A percentile compares a stretch with the other conserved stretches of the same genome.
These are phyloP conservation scores for Galleria mellonella DNA, from an alignment of 1,140 invertebrate genomes.

Conservation along the genomic window DNA sequence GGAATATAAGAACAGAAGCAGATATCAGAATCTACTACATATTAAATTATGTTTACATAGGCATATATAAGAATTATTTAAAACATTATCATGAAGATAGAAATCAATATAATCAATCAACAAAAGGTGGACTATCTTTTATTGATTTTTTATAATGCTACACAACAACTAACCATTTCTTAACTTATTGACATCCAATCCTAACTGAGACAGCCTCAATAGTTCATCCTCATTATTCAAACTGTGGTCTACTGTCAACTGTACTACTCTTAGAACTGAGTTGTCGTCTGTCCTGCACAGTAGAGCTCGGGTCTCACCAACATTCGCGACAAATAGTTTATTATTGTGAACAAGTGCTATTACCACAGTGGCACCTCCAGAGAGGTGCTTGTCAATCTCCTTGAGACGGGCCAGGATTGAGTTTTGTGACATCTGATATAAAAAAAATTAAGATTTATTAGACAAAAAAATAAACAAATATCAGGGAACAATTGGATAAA, in stretches of 20 bases:
- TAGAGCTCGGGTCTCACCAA: conserved; percentile 86
- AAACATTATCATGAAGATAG: no score
- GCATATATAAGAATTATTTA: no score
- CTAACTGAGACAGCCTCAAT: conserved; percentile 81
- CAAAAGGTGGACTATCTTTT: no score
- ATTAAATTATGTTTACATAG: no score
- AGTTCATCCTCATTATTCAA: conserved; percentile 90
- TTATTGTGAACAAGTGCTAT: conserved; percentile 85
- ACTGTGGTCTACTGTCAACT: conserved; percentile 89
- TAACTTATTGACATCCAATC: conserved; percentile 79
- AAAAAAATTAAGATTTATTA: not conserved
- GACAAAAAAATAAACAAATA: not conserved
- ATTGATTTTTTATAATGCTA: no score
- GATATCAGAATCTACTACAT: no score
- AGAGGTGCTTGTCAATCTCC: conserved; percentile 78
- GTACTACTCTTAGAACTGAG: conserved; percentile 86
- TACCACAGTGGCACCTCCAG: conserved; percentile 85
- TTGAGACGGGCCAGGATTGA: conserved; percentile 79
- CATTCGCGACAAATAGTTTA: conserved; percentile 89
- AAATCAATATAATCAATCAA: no score
- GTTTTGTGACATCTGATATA: conserved; percentile 68
- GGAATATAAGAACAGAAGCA: no score
- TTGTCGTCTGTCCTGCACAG: conserved; percentile 88
- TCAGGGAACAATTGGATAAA: not conserved
- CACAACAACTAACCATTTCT: conserved; percentile 74